Conservation (phyloP, 2,113 vertebrate species). For the Hydrochoerus hydrochaeris region DNA sequence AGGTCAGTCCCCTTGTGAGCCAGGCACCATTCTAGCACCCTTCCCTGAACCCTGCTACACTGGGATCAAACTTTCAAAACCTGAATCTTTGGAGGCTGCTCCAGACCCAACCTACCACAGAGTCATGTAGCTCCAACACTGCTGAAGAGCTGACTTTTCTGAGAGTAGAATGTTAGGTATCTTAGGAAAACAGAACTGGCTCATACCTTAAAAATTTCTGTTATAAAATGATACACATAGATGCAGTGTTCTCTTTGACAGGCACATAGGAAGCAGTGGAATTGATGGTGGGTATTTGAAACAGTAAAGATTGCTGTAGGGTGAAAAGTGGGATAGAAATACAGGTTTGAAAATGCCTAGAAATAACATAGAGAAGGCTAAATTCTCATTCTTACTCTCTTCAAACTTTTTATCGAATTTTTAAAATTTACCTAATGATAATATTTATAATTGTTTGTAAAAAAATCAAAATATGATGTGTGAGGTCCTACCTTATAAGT, state of each 20-base stretch:
- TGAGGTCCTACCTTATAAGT: background rate
- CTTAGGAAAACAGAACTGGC: background rate
- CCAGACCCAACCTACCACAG: background rate
- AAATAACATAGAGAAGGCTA: fast-evolving
- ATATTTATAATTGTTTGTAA: background rate
- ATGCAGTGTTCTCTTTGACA: background rate
- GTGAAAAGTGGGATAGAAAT: background rate
- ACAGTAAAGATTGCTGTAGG: too few species aligned
- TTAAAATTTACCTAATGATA: background rate
- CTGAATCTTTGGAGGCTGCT: background rate
- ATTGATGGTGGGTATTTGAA: background rate
- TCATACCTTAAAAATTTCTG: background rate
- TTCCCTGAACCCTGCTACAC: background rate
- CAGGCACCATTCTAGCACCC: background rate
- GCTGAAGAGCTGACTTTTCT: background rate
- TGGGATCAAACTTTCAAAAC: background rate
- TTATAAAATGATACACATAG: background rate
- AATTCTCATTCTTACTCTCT: background rate
- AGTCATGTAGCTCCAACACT: background rate
- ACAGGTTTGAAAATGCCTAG: background rate
- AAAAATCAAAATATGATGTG: background rate
- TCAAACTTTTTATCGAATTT: background rate
- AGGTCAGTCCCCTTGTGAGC: background rate
- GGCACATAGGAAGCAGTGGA: fast-evolving
- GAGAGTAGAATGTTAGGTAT: background rate